A percentile compares a stretch with the other conserved stretches of the same genome.
Conservation (phyloP, 2,888 invertebrate species). For the Pterostichus madidus region DNA sequence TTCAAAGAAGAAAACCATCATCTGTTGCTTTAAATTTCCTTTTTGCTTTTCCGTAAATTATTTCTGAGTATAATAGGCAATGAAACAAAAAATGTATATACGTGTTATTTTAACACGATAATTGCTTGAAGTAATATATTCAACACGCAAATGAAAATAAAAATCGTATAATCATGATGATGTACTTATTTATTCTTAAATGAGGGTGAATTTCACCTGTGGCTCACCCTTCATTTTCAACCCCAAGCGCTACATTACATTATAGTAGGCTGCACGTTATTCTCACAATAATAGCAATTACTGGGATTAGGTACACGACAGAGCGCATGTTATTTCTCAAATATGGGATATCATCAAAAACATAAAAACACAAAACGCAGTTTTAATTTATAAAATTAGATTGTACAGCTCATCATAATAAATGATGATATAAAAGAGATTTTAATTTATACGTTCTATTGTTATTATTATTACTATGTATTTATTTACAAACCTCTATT, state of each 20-base stretch:
- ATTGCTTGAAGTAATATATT: too few species aligned
- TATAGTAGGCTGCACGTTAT: constrained; percentile 5
- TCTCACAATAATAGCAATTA: constrained; percentile 6
- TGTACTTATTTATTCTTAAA: constrained; percentile 30
- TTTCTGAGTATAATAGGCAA: neutral
- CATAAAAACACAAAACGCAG: neutral
- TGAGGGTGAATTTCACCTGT: constrained; percentile 44
- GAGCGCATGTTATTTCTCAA: neutral
- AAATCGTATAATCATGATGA: neutral
- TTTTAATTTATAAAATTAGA: too few species aligned
- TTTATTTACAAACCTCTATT: constrained; percentile 30
- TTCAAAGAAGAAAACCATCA: neutral
- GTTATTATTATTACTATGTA: neutral
- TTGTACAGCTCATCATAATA: too few species aligned
- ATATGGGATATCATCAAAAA: neutral
- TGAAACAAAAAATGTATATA: neutral
- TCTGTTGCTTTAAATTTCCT: too few species aligned
- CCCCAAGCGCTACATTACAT: neutral
- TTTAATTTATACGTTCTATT: neutral
- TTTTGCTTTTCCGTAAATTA: too few species aligned
- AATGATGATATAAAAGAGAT: too few species aligned
- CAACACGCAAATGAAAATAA: too few species aligned
- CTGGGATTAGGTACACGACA: constrained; percentile 19
- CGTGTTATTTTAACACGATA: too few species aligned
- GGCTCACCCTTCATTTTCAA: constrained; percentile 23